Percentiles rank a stretch among this genome's conserved stretches.
Evolutionary conservation across 2,797 vertebrate species (phyloP).

Genomic region (Eptatretus atami): DNA sequence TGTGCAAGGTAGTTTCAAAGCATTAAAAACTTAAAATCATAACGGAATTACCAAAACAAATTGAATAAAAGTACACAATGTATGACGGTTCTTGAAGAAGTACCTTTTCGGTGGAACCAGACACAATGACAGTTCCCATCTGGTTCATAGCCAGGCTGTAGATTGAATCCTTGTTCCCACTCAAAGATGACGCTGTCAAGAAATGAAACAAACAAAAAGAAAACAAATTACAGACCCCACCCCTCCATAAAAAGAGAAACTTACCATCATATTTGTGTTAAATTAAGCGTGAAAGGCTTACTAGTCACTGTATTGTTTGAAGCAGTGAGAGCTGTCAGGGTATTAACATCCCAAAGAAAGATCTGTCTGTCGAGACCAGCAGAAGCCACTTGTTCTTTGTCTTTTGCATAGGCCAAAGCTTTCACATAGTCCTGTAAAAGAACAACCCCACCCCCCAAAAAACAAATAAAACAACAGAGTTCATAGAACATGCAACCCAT

Average conservation of each 20-base stretch:
- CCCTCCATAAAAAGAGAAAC: slow-evolving; percentile 9
- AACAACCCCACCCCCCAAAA: slow-evolving; percentile 3
- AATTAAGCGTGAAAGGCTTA: slow-evolving; percentile 18
- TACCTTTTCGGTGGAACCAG: slow-evolving; percentile 95
- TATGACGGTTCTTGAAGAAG: slow-evolving; percentile 7
- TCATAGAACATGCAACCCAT: too few relatives aligned
- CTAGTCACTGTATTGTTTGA: slow-evolving; percentile 99
- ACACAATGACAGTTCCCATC: slow-evolving; percentile 91
- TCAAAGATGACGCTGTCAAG: slow-evolving; percentile 60
- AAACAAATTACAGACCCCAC: slow-evolving; percentile 10
- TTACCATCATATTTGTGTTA: slow-evolving; percentile 7
- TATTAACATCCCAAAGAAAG: slow-evolving; percentile 98
- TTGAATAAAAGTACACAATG: too few relatives aligned
- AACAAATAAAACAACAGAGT: slow-evolving; percentile 6
- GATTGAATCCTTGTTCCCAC: slow-evolving; percentile 97
- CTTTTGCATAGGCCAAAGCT: slow-evolving; percentile 86
- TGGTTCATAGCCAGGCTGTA: slow-evolving; percentile 99
- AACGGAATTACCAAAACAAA: too few relatives aligned
- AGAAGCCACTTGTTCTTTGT: slow-evolving; percentile 87
- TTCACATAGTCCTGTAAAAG: slow-evolving; percentile 58
- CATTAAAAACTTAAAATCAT: too few relatives aligned
- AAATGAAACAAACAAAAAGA: slow-evolving; percentile 8
- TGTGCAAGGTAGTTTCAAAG: too few relatives aligned
- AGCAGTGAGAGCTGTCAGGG: slow-evolving; percentile 78
- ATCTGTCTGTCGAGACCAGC: slow-evolving; percentile 90